phyloP scores from a whole-genome alignment of 2,113 vertebrate species.

The Bettongia penicillata region DNA sequence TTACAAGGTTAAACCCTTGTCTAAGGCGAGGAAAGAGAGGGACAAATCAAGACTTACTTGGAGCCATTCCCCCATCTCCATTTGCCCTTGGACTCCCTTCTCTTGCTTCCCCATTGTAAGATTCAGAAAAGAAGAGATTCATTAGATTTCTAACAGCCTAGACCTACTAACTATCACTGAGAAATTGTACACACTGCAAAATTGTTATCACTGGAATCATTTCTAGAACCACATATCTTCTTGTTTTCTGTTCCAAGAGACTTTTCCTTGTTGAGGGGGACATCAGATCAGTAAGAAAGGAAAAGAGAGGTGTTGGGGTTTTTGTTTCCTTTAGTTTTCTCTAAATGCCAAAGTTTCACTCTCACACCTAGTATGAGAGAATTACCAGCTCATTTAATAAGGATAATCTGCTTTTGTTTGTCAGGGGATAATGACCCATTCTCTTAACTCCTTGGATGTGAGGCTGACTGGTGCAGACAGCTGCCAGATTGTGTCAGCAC shows the following conservation, averaged over 20 bases:
- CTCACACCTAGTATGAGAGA: constrained; percentile 22
- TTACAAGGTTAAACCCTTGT: constrained; percentile 16
- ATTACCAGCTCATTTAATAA: constrained; percentile 63
- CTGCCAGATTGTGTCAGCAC: constrained; percentile 51
- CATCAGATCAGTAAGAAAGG: constrained; percentile 5
- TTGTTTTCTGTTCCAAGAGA: constrained; percentile 15
- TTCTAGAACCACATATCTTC: constrained; percentile 56
- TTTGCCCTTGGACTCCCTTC: constrained; percentile 50
- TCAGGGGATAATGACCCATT: constrained; percentile 63
- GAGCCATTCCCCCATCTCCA: constrained; percentile 56
- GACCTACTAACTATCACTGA: constrained; percentile 36
- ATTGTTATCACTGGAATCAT: constrained; percentile 59
- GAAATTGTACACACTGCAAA: constrained; percentile 32
- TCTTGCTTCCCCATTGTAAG: constrained; percentile 56
- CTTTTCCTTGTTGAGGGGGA: neutral
- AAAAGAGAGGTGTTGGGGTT: neutral
- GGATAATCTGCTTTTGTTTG: constrained; percentile 64
- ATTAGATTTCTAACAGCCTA: constrained; percentile 28
- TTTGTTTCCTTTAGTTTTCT: neutral
- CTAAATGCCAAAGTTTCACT: neutral
- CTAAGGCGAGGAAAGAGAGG: neutral
- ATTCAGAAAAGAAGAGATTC: constrained; percentile 25
- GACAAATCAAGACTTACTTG: constrained; percentile 48
- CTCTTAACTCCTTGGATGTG: constrained; percentile 53
- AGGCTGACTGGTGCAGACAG: constrained; percentile 44